Conservation (phyloP, 2,888 invertebrate genomes). For the Euplagia quadripunctaria region DNA sequence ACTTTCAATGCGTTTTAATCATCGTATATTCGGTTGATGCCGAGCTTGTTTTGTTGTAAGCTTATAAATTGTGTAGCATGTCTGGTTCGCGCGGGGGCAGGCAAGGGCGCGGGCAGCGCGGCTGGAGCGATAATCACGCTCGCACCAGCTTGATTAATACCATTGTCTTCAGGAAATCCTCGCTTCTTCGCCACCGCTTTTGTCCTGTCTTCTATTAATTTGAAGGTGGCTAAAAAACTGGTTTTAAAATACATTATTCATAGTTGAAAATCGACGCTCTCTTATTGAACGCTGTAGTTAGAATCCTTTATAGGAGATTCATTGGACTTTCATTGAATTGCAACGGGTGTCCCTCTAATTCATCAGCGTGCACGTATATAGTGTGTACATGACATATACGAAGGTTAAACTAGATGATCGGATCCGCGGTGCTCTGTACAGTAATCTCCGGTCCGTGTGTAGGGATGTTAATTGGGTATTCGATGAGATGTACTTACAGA, state of each 20-base stretch:
- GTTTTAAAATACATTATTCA: constrained; percentile 55
- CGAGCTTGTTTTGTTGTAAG: constrained; percentile 65
- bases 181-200: constrained; percentile 69
- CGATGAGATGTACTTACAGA: constrained; percentile 65
- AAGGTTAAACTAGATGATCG: constrained; percentile 68
- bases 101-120: constrained; percentile 21
- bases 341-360: constrained; percentile 69
- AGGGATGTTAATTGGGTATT: constrained; percentile 76
- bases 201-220: constrained; percentile 67
- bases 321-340: constrained; percentile 69
- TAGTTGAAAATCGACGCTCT: constrained; percentile 39
- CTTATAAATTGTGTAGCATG: constrained; percentile 68
- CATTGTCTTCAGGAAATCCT: constrained; percentile 77
- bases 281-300: constrained; percentile 55
- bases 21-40: constrained; percentile 40
- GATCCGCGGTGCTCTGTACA: constrained; percentile 58
- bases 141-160: constrained; percentile 73
- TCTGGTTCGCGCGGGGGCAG: constrained; percentile 38
- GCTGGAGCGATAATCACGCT: constrained; percentile 64
- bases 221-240: constrained; percentile 61
- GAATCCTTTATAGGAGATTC: constrained; percentile 63
- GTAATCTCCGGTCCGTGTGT: constrained; percentile 72
- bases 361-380: constrained; percentile 53
- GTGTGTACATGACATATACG: constrained; percentile 58
- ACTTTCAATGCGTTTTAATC: constrained; percentile 46